Conservation (phyloP, 2,888 invertebrate genomes). For the Melinaea marsaeus region DNA sequence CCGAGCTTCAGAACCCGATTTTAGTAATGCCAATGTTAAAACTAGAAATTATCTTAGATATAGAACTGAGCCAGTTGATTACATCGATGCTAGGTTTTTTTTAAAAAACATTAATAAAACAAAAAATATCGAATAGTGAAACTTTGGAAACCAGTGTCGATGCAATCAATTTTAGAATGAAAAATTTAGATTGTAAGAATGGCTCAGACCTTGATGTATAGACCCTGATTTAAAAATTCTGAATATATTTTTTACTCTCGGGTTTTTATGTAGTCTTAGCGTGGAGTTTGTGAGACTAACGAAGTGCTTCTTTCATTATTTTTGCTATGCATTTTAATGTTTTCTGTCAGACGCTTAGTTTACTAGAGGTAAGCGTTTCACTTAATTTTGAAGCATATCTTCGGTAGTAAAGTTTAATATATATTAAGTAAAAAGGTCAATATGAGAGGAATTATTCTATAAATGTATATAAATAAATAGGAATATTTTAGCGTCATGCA, state of each 20-base stretch:
- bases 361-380: slow-evolving; percentile 30
- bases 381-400: slow-evolving; percentile 62
- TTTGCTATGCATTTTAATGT: slow-evolving; percentile 61
- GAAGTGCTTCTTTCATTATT: slow-evolving; percentile 53
- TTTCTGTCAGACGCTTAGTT: slow-evolving; percentile 44
- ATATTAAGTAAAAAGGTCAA: slow-evolving; percentile 72
- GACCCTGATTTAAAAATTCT: slow-evolving; percentile 16
- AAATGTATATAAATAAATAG: slow-evolving; percentile 69
- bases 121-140: slow-evolving; percentile 2
- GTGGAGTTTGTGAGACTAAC: slow-evolving; percentile 32
- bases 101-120: not conserved
- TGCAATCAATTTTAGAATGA: slow-evolving; percentile 26
- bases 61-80: slow-evolving; percentile 17
- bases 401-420: slow-evolving; percentile 55
- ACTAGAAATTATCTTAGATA: slow-evolving; percentile 37
- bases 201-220: slow-evolving; percentile 31
- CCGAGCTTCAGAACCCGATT: slow-evolving; percentile 66
- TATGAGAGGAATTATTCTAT: slow-evolving; percentile 75
- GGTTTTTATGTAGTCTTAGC: slow-evolving; percentile 47
- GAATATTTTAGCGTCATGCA: slow-evolving; percentile 50
- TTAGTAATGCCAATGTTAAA: slow-evolving; percentile 53
- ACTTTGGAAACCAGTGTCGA: slow-evolving; percentile 26
- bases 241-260: slow-evolving; percentile 65
- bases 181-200: slow-evolving; percentile 15
- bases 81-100: slow-evolving; percentile 15